These are phyloP conservation scores for Cosmia trapezina DNA, from an alignment of 2,888 invertebrate species.

Conservation along the genomic window DNA sequence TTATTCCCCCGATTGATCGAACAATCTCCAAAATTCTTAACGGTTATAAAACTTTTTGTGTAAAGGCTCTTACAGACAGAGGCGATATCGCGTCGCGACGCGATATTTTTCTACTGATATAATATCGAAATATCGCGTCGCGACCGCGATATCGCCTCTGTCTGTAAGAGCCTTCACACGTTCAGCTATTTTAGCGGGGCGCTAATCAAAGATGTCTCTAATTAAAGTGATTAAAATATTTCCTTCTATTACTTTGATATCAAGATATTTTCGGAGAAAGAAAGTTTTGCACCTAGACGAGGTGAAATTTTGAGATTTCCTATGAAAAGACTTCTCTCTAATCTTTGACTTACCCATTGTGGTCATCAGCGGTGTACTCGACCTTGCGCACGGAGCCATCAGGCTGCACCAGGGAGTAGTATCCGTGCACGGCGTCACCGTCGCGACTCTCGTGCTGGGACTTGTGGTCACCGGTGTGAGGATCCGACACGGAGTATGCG, in stretches of 20 bases:
- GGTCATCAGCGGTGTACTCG: slow-evolving; percentile 89
- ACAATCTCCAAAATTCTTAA: background rate
- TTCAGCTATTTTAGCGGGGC: background rate
- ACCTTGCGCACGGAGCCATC: slow-evolving; percentile 90
- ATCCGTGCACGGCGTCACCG: slow-evolving; percentile 88
- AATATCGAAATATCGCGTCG: too few species aligned
- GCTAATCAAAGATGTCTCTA: background rate
- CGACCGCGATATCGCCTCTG: too few species aligned
- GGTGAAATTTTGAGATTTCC: too few species aligned
- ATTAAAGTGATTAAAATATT: background rate
- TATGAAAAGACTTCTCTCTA: too few species aligned
- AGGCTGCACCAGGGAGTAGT: slow-evolving; percentile 88
- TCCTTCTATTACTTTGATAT: background rate
- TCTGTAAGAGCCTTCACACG: too few species aligned
- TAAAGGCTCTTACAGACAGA: too few species aligned
- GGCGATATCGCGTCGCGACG: too few species aligned
- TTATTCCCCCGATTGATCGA: background rate
- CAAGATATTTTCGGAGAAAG: background rate
- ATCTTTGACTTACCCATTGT: slow-evolving; percentile 83
- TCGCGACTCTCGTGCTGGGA: slow-evolving; percentile 88
- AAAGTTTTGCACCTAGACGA: background rate
- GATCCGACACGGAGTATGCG: slow-evolving; percentile 89
- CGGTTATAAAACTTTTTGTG: too few species aligned
- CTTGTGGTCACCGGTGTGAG: slow-evolving; percentile 90
- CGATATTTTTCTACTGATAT: too few species aligned